These are phyloP conservation scores for Aplocera efformata DNA, from an alignment of 2,888 invertebrate genomes.

Conservation along the genomic window DNA sequence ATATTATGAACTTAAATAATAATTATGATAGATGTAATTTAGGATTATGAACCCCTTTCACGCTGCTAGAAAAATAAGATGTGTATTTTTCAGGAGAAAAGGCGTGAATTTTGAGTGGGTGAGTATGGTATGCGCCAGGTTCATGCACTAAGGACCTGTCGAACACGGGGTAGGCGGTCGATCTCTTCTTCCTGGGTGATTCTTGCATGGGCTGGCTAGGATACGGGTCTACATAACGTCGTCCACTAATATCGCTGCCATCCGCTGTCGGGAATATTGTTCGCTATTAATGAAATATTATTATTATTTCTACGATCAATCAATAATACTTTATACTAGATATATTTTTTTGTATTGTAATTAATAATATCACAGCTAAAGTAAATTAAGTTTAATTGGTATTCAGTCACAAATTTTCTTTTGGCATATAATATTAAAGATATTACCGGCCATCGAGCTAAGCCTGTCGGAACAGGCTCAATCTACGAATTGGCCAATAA, in stretches of 20 bases:
- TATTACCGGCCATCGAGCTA: constrained; percentile 26
- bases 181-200: constrained; percentile 67
- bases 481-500: constrained; percentile 38
- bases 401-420: background rate
- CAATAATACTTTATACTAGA: too few relatives aligned
- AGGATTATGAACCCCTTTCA: constrained; percentile 38
- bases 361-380: too few relatives aligned
- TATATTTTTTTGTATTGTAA: too few relatives aligned
- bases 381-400: too few relatives aligned
- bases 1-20: constrained; percentile 6
- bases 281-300: constrained; percentile 65
- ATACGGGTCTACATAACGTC: constrained; percentile 71
- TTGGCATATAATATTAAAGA: constrained; percentile 9
- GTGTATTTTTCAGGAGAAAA: constrained; percentile 68
- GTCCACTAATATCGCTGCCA: constrained; percentile 68
- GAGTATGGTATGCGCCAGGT: constrained; percentile 39
- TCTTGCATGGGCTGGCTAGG: constrained; percentile 72
- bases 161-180: constrained; percentile 54
- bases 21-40: constrained; percentile 38
- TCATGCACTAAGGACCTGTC: constrained; percentile 46
- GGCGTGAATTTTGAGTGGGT: constrained; percentile 55
- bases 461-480: constrained; percentile 11
- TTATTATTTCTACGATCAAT: constrained; percentile 25
- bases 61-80: constrained; percentile 58
- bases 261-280: constrained; percentile 74